A percentile compares a stretch with the other conserved stretches of the same genome.
Evolutionary conservation across 2,888 invertebrate species (phyloP).

Genomic region (Hipparchia semele): DNA sequence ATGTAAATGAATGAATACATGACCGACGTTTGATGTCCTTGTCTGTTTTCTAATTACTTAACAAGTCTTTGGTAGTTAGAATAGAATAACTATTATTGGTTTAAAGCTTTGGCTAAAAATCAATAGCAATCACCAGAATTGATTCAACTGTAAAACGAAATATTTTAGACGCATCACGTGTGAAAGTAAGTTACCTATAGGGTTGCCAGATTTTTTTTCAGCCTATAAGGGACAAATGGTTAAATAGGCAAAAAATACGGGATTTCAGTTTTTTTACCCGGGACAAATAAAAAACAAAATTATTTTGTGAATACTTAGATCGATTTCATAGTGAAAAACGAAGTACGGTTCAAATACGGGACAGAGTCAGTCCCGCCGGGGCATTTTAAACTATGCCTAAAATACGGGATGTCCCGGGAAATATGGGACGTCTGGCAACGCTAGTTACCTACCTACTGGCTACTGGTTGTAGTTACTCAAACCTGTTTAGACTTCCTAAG

Average conservation of each 20-base stretch:
- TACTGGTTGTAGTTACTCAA: not conserved
- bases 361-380: too few relatives aligned
- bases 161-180: not conserved
- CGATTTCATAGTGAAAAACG: too few relatives aligned
- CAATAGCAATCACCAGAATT: conserved; percentile 10
- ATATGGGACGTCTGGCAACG: too few relatives aligned
- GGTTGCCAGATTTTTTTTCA: too few relatives aligned
- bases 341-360: too few relatives aligned
- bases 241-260: too few relatives aligned
- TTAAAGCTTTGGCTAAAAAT: not conserved
- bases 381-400: too few relatives aligned
- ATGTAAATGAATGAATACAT: not conserved
- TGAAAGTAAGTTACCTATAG: not conserved
- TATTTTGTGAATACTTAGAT: too few relatives aligned
- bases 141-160: not conserved
- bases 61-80: not conserved
- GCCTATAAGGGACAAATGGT: too few relatives aligned
- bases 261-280: too few relatives aligned
- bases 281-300: not conserved
- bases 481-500: not conserved
- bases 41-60: conserved; percentile 1
- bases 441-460: too few relatives aligned
- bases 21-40: not conserved
- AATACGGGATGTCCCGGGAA: too few relatives aligned
- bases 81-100: not conserved